Evolutionary conservation across 2,797 vertebrate species (phyloP), one percentile per base, ranked within the genome.

Genomic region (Myotis findleyi): DNA sequence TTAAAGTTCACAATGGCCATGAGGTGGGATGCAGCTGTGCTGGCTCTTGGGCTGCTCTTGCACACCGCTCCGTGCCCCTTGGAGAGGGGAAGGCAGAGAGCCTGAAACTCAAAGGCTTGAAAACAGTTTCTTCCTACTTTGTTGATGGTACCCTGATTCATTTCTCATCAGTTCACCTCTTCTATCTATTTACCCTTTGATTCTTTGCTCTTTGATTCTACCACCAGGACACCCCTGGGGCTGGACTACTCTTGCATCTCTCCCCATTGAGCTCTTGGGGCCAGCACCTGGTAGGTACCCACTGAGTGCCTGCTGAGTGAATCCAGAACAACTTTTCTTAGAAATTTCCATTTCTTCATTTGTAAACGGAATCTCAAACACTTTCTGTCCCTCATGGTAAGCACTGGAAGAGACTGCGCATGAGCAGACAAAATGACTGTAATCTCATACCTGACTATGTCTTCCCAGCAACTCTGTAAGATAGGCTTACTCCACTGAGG

Each of bases 111-210:
- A 36, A 44, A 79, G 83, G 72, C 66, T 17, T 11, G 7, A 75
- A 85, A 18, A n/a, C n/a, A 47, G 16, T 83, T 14, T 94, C 53
- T 92, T 87, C 66, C 69, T 79, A 5, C 27, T 87, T 89, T 66
- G 62, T 36, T 81, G 25, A 81, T 27, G 14, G 76, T 17, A 81
- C 23, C 53, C 25, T 25, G 7, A 71, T 75, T 59, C 23, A 38
- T 68, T 64, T 77, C 69, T 81, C n/a, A 5, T 33, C 49, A 79
- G 11, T 21, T 79, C 7, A 55, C 13, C 30, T 64, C 64, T 83
- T n/a, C 33, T 69, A 80, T 44, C 36, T 49, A 20, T n/a, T 41
- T 49, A 57, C 62, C 53, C 36, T 84, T 23, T 71, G 71, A 30
- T 80, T 80, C 77, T 44, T 83, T 41, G 27, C 69, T 49, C n/a